Evolutionary conservation across 2,888 invertebrate species (phyloP), one percentile per base, ranked within the genome.

Genomic region (Agapostemon virescens): DNA sequence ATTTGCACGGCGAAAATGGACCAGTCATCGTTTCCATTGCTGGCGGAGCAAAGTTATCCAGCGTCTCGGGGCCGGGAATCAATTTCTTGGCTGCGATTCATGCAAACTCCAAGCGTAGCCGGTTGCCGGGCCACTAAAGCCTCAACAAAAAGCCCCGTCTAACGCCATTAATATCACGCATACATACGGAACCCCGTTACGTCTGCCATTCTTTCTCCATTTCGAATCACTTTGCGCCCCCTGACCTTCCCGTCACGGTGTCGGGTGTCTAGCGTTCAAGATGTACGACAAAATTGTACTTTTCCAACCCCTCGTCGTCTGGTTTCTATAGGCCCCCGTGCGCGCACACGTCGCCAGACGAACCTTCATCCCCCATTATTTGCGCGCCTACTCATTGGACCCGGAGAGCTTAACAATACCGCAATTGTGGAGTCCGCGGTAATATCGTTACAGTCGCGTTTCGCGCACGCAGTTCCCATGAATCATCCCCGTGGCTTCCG

Each of bases 401-500:
- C 70, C 64, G 68, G 73, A 72, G 49, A 69, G 79, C 70, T 63
- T 69, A 77, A 86, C 86, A 85, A 86, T 86, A 79, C 82, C 78
- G 80, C 85, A 82, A 86, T 86, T 85, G 82, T 82, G 63, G 81
- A 85, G 80, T 75, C 71, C 76, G 74, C 74, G 75, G 82, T 86
- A 82, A 85, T 81, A 79, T 79, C 77, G 79, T 86, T 86, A 84
- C 75, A 77, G 49, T 77, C 55, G 75, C 71, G 71, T 30, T 79
- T 77, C 71, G 72, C 74, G 61, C 81, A 23, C 40, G 67, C 49
- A 33, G 72, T 69, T 64, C 71, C 84, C 78, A 85, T 84, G 84
- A 88, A 85, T 88, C 88, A 87, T 87, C 77, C 81, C 58, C 88
- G 85, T 86, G 4, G 17, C 38, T 45, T 74, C 40, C 20, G n/a